Base-by-base conservation (phyloP, 2,797 vertebrate genomes). In the Leontocebus nigricollis region DNA sequence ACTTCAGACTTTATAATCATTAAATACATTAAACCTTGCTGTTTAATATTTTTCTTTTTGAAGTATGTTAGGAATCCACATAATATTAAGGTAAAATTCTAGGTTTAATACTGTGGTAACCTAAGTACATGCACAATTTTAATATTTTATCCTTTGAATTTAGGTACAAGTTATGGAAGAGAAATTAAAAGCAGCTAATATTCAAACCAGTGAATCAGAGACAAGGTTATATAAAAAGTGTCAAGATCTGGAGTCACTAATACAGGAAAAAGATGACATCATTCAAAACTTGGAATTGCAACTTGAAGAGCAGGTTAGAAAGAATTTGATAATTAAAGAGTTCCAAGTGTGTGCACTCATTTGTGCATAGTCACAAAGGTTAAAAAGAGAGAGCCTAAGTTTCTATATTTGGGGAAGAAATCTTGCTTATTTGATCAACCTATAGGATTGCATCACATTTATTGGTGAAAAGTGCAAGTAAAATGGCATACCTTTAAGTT, bases 111-210 rank as follows among this genome's bases (percentile, higher is more conserved):
- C 8, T 73, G 10, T 95, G 39, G 48, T 73, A 59, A 84, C 88
- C 87, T 88, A 83, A 90, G 15, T 77, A 20, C 20, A 15, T 57
- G 8, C 19, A 24, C 50, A 87, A 79, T 93, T 93, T 90, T 95
- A 97, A 61, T 46, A 30, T 98, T 98, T 98, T 83, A 90, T 90
- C 48, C 97, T 97, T 52, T 93, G 94, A 96, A 97, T 81, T 93
- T 97, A 99, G 99, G 99, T 99, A 36, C 99, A 99, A 98, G 99
- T 99, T 98, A 99, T 99, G 99, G 99, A 99, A 98, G 99, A 99
- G 98, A 99, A 99, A 98, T 98, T 99, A 98, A 99, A 99, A 98
- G 99, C 99, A 83, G 98, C 99, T 57, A 99, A 99, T 79, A 98
- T 99, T 94, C 99, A 99, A 98, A 99, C 99, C 0, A 99, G 98